phyloP scores from a whole-genome alignment of 2,797 vertebrate genomes.

The Schizopygopsis pylzovi region DNA sequence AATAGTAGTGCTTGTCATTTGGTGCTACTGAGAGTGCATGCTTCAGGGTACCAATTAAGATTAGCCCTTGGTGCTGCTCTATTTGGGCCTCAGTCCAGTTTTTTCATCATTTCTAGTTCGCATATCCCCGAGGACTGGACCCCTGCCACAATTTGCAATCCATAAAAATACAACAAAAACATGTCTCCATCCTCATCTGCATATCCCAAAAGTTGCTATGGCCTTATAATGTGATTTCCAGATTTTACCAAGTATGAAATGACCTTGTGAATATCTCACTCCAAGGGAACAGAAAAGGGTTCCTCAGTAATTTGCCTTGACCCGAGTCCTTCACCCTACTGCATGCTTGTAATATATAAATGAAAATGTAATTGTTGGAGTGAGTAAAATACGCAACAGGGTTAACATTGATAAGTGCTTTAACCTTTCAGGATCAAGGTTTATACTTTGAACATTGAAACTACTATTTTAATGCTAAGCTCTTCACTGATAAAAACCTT shows the following conservation, averaged over 20 bases:
- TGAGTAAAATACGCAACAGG: neutral
- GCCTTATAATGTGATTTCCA: slow-evolving; percentile 27
- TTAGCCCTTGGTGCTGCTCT: slow-evolving; percentile 21
- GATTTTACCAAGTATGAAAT: slow-evolving; percentile 21
- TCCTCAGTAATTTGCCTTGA: neutral
- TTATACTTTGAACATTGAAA: slow-evolving; percentile 15
- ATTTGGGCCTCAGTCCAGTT: slow-evolving; percentile 14
- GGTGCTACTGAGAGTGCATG: slow-evolving; percentile 36
- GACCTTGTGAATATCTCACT: slow-evolving; percentile 10
- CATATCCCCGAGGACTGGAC: neutral
- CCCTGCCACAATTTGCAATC: slow-evolving; percentile 16
- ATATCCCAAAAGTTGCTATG: slow-evolving; percentile 7
- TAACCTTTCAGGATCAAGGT: slow-evolving; percentile 13
- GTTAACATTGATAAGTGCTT: neutral
- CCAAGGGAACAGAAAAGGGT: neutral
- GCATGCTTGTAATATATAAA: slow-evolving; percentile 14
- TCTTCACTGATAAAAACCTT: slow-evolving; percentile 2
- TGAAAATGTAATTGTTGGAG: neutral
- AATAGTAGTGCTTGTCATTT: slow-evolving; percentile 38
- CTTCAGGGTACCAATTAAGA: slow-evolving; percentile 41
- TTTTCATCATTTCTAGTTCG: slow-evolving; percentile 30
- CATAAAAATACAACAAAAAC: neutral
- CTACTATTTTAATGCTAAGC: neutral
- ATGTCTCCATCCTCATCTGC: slow-evolving; percentile 17
- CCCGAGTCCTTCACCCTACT: neutral